These are phyloP conservation scores for Loxodonta africana DNA, from an alignment of 2,113 vertebrate species.

Conservation along the genomic window DNA sequence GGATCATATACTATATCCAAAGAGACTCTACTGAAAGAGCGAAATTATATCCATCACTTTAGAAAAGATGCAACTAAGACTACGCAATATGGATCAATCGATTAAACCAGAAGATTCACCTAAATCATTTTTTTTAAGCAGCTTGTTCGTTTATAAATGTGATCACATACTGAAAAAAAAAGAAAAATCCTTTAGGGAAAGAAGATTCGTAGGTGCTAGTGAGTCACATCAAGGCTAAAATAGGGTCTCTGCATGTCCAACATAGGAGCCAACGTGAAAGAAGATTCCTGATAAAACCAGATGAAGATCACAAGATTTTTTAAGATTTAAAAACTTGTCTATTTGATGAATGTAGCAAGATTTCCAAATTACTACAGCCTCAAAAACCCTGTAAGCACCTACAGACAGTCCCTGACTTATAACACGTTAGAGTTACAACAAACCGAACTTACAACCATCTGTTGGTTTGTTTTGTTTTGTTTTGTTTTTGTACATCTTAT, in stretches of 20 bases:
- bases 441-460: no score
- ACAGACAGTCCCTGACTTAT: not conserved
- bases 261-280: not conserved
- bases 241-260: not conserved
- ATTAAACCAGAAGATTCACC: slow-evolving; percentile 35
- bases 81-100: not conserved
- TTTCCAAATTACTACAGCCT: not conserved
- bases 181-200: not conserved
- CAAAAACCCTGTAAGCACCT: not conserved
- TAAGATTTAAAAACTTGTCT: slow-evolving; percentile 20
- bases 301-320: slow-evolving; percentile 18
- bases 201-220: not conserved
- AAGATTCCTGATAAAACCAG: slow-evolving; percentile 24
- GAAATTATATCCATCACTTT: not conserved
- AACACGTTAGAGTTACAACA: no score
- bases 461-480: no score
- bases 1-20: not conserved
- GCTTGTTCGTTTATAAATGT: slow-evolving; percentile 9
- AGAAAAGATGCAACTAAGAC: slow-evolving; percentile 47
- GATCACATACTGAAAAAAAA: slow-evolving; percentile 31
- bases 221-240: slow-evolving; percentile 12
- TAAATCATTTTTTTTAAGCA: slow-evolving; percentile 14
- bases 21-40: not conserved
- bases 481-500: no score
- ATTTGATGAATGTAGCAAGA: not conserved